Percentiles rank a stretch among this genome's conserved stretches.
phyloP scores from a whole-genome alignment of 2,113 vertebrate species.

The Brachyhypopomus occidentalis region DNA sequence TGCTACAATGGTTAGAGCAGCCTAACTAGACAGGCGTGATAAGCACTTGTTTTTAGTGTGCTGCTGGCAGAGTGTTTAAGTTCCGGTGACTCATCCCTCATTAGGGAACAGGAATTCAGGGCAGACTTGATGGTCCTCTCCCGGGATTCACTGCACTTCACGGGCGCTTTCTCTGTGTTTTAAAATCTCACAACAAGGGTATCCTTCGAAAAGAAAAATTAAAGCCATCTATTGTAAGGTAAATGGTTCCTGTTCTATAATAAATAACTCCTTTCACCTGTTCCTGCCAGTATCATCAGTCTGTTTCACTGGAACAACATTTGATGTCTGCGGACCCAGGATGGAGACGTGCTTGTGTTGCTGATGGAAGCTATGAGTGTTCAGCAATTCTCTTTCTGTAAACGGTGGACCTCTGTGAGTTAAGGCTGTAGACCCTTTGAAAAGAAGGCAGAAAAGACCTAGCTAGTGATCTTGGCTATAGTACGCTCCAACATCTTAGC shows the following conservation, averaged over 20 bases:
- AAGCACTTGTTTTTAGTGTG: neutral
- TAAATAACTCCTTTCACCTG: slow-evolving; percentile 2
- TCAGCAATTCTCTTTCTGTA: neutral
- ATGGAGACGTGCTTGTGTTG: neutral
- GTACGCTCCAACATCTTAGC: neutral
- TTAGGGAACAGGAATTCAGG: neutral
- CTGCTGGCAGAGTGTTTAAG: neutral
- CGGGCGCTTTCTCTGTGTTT: neutral
- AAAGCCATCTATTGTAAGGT: neutral
- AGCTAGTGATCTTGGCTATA: neutral
- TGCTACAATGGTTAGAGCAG: neutral
- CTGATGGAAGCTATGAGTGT: neutral
- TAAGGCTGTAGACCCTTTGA: neutral
- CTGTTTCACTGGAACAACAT: neutral
- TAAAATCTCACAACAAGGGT: neutral
- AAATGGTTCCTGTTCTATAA: slow-evolving; percentile 5
- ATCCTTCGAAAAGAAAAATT: neutral
- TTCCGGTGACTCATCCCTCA: neutral
- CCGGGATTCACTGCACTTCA: neutral
- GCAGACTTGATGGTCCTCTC: neutral
- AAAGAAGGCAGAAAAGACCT: neutral
- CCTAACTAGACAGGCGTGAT: neutral
- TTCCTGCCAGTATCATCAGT: neutral
- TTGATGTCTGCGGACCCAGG: neutral
- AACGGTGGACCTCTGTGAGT: neutral